Conservation (phyloP, 2,888 invertebrate genomes). For the Drosophila macrospina region DNA sequence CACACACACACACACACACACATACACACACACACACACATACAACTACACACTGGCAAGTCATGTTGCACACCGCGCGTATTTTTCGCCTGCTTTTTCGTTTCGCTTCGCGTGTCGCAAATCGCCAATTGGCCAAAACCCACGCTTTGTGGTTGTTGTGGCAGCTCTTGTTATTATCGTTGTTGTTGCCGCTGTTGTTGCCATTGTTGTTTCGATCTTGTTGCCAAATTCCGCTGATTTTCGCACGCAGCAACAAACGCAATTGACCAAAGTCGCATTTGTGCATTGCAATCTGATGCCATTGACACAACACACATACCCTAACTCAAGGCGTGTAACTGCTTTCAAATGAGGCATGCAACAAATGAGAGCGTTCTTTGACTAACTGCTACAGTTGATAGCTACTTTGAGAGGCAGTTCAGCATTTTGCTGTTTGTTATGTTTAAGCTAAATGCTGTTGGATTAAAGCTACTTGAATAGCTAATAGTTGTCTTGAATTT, state of each 20-base stretch:
- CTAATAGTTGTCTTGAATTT: too few relatives aligned
- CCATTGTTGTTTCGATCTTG: conserved; percentile 42
- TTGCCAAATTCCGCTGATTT: conserved; percentile 66
- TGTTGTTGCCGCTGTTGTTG: conserved; percentile 22
- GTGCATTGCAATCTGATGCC: conserved; percentile 25
- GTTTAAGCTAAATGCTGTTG: too few relatives aligned
- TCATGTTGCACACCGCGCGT: conserved; percentile 31
- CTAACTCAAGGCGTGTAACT: conserved; percentile 1
- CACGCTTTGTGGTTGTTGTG: conserved; percentile 59
- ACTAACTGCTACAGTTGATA: neutral
- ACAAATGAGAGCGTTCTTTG: neutral
- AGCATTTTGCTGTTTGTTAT: too few relatives aligned
- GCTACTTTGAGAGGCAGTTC: neutral
- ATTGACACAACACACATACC: conserved; percentile 46
- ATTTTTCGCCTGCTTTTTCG: conserved; percentile 37
- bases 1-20: conserved; percentile 1
- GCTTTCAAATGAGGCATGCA: neutral
- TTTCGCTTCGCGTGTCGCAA: conserved; percentile 54
- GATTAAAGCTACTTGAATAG: too few relatives aligned
- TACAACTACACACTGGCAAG: neutral
- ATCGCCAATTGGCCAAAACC: conserved; percentile 71
- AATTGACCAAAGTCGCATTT: conserved; percentile 19
- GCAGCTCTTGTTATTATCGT: conserved; percentile 28
- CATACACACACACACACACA: conserved; percentile 14
- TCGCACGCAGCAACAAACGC: conserved; percentile 45